Conservation (phyloP, 1,140 invertebrate species). For the Brachionus angularis region DNA sequence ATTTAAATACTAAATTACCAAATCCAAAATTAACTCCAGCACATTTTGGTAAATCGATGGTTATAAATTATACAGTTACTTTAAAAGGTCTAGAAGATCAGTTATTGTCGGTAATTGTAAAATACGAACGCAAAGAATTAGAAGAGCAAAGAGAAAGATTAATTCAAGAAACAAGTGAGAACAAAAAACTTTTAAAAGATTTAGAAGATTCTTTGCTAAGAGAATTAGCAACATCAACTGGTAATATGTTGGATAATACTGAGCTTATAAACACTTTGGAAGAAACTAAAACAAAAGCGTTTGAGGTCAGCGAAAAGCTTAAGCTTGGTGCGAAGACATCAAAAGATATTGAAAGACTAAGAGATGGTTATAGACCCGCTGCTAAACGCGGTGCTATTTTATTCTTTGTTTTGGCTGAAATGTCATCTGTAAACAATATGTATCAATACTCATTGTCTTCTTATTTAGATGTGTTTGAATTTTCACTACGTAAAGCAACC, state of each 20-base stretch:
- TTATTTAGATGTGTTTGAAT: slow-evolving; percentile 73
- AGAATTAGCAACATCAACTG: slow-evolving; percentile 74
- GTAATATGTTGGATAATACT: slow-evolving; percentile 83
- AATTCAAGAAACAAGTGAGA: slow-evolving; percentile 76
- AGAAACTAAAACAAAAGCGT: slow-evolving; percentile 76
- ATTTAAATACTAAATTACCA: slow-evolving; percentile 77
- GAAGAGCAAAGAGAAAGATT: slow-evolving; percentile 65
- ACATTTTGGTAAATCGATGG: slow-evolving; percentile 75
- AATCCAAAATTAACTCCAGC: slow-evolving; percentile 79
- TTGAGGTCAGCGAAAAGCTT: slow-evolving; percentile 59
- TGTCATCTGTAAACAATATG: slow-evolving; percentile 78
- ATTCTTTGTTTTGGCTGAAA: slow-evolving; percentile 80
- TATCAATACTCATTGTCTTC: slow-evolving; percentile 79
- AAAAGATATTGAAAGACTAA: slow-evolving; percentile 71
- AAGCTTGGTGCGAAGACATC: slow-evolving; percentile 68
- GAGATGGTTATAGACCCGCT: slow-evolving; percentile 74
- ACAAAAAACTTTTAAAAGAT: slow-evolving; percentile 73
- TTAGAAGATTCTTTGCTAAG: slow-evolving; percentile 75
- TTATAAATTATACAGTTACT: slow-evolving; percentile 86
- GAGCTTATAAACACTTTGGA: slow-evolving; percentile 79
- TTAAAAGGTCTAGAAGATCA: slow-evolving; percentile 78
- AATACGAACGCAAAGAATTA: slow-evolving; percentile 66
- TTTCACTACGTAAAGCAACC: slow-evolving; percentile 71
- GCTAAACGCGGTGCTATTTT: slow-evolving; percentile 77
- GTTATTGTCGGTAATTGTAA: slow-evolving; percentile 76